Base-by-base conservation (phyloP, 2,888 invertebrate genomes). In the Syrphus vitripennis region DNA sequence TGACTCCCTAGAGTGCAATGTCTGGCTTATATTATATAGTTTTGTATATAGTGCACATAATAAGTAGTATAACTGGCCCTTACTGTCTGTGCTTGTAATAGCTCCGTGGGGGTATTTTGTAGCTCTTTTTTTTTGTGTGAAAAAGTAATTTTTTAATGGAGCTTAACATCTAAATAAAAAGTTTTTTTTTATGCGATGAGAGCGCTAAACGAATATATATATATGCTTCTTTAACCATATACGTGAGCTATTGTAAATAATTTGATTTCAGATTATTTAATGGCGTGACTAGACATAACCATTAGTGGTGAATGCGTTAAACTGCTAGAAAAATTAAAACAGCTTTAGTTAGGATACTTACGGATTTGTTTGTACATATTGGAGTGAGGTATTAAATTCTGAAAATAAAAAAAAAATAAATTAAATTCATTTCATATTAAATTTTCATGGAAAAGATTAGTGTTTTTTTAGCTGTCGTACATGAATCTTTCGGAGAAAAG, bases 71-170 rank as follows among this genome's bases (percentile, higher is more conserved):
- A 24, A 21, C 34, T 19, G 24, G 50, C 14, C 21, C 34, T 57
- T 12, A 34, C 14, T 14, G 65, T 48, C 31, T 63, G 42, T 26
- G 26, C 19, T 16, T 63, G 29, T 37, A 63, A 57, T 31, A 40
- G 61, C 16, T 21, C 48, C 45, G 19, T 29, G 16, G 3, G 57
- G 40, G 57, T 72, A 31, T 42, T 72, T 50, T 74, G 21, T 19
- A 42, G 37, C n/a, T 71, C 45, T 70, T 53, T 65, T 19, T 71
- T 53, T 70, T 53, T 65, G 48, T 42, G 69, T 42, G 34, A 50
- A 50, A 69, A 67, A 59, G 78, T 50, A 55, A 63, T 74, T 78
- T 83, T 69, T 59, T 61, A 78, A 74, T 79, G 67, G 67, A 67
- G 45, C 59, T 65, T 50, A 61, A 50, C 77, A 67, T 71, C 40